Conservation (phyloP, 2,797 vertebrate species). For the Heteromormyrus szaboi region DNA sequence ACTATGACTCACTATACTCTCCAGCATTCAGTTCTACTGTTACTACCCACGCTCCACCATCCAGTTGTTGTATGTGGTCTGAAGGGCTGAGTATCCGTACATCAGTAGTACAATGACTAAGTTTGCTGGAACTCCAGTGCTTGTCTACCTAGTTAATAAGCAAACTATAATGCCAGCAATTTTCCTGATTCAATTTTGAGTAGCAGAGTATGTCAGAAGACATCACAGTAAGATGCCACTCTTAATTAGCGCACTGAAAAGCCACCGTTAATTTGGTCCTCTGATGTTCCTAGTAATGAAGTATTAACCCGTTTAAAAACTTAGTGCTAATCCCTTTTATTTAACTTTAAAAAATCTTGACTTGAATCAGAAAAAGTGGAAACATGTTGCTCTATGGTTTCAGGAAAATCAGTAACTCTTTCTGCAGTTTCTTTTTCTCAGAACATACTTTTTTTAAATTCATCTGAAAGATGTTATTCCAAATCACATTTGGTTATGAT, state of each 20-base stretch:
- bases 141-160: constrained; percentile 31
- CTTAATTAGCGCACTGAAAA: constrained; percentile 43
- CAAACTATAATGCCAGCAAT: constrained; percentile 52
- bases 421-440: neutral
- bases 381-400: neutral
- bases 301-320: constrained; percentile 28
- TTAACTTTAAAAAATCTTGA: neutral
- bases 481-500: neutral
- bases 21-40: neutral
- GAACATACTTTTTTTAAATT: neutral
- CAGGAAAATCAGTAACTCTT: neutral
- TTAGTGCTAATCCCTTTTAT: constrained; percentile 28
- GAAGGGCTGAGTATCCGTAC: neutral
- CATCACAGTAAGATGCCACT: constrained; percentile 41
- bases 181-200: constrained; percentile 56
- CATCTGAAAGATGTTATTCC: constrained; percentile 4
- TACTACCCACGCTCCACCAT: neutral
- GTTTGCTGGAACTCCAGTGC: neutral
- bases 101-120: constrained; percentile 14
- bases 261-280: constrained; percentile 51
- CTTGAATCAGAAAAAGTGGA: neutral
- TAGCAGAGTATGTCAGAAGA: constrained; percentile 45
- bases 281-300: constrained; percentile 42
- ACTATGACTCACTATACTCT: neutral
- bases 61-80: neutral